Percentiles rank a stretch among this genome's conserved stretches.
Evolutionary conservation across 2,113 vertebrate genomes (phyloP).

Genomic region (Ciconia stormi): DNA sequence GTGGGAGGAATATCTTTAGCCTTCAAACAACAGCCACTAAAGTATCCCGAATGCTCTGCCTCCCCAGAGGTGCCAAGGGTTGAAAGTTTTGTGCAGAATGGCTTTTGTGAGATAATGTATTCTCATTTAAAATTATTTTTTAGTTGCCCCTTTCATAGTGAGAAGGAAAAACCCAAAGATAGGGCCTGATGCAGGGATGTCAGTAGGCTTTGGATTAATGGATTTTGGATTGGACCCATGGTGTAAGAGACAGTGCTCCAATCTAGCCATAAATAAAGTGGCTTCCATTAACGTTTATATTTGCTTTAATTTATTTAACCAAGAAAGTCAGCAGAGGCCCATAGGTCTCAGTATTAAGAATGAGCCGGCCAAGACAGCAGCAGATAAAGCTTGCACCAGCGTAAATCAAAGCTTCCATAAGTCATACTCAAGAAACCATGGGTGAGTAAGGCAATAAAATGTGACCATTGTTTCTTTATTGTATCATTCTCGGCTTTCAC

Average conservation of each 20-base stretch:
- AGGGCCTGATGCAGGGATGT: neutral
- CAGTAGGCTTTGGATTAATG: neutral
- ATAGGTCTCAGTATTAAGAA: constrained; percentile 41
- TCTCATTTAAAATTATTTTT: neutral
- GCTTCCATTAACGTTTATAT: constrained; percentile 37
- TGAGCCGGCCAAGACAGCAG: constrained; percentile 59
- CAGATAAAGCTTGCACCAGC: constrained; percentile 41
- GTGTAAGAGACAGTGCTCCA: constrained; percentile 5
- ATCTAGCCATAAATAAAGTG: constrained; percentile 32
- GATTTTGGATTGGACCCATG: neutral
- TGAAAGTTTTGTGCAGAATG: neutral
- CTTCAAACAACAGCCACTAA: constrained; percentile 49
- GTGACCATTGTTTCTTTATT: neutral
- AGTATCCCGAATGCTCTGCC: neutral
- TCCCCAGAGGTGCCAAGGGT: neutral
- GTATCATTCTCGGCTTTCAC: neutral
- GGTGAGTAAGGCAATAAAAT: constrained; percentile 18
- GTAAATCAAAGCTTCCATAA: constrained; percentile 58
- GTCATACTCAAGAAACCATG: constrained; percentile 4
- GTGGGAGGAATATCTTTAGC: neutral
- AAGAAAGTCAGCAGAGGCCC: constrained; percentile 28
- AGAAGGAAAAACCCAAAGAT: neutral
- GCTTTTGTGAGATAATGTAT: neutral
- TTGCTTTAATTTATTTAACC: constrained; percentile 60
- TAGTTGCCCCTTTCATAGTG: neutral